A percentile compares a stretch with the other conserved stretches of the same genome.
These are phyloP conservation scores for Vulpes lagopus DNA, from an alignment of 2,113 vertebrate species.

Conservation along the genomic window DNA sequence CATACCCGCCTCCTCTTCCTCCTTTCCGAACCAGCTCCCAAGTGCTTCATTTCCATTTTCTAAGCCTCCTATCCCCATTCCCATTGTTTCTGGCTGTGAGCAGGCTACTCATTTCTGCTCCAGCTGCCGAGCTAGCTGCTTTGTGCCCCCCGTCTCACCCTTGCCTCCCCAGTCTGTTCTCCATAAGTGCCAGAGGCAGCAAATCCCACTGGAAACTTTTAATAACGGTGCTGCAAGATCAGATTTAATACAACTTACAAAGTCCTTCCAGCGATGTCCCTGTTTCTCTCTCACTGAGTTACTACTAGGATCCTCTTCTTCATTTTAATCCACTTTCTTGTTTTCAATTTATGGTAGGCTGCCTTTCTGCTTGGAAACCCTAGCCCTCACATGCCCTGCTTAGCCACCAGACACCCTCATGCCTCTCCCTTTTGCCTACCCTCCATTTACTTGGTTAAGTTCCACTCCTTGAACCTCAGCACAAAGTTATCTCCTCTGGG, in stretches of 20 bases:
- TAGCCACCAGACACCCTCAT: no score
- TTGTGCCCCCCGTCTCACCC: not conserved
- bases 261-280: not conserved
- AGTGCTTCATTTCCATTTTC: not conserved
- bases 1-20: not conserved
- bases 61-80: not conserved
- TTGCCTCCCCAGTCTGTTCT: not conserved
- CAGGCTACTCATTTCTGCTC: rapidly evolving
- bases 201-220: not conserved
- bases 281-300: not conserved
- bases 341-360: not conserved
- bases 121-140: no score
- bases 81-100: no score
- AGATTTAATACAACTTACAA: not conserved
- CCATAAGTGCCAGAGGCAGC: not conserved
- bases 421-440: rapidly evolving
- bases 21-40: not conserved
- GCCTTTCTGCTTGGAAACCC: not conserved
- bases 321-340: not conserved
- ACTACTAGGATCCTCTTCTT: not conserved
- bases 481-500: not conserved
- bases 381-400: rapidly evolving
- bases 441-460: not conserved
- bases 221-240: not conserved
- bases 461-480: not conserved